Evolutionary conservation across 2,888 invertebrate species (phyloP), one percentile per base, ranked within the genome.

Genomic region (Argyra leucocephala): DNA sequence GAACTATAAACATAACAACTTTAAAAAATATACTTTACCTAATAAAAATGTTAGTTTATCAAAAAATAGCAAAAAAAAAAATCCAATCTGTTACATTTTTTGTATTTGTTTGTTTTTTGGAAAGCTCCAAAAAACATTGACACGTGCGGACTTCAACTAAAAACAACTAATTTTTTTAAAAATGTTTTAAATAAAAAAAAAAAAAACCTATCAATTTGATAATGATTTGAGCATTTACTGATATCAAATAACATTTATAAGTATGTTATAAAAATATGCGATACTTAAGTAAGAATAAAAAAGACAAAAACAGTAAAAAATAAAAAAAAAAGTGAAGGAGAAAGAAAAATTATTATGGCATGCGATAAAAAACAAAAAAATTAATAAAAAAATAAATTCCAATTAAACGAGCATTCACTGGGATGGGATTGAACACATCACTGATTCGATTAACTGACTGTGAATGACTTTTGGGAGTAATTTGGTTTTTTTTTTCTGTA

Each of bases 371-470:
- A 48, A 48, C 9, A 48, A 9, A 9, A 48, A 48, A 48, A 31
- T 31, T 31, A 7, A 31, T 10, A 31, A 31, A 31, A 31, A 31
- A 31, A 18, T 48, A 48, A 31, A 48, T 48, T 48, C 48, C 48
- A 48, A 48, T 48, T 48, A 48, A 48, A 48, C 48, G 48, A 48
- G 18, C 48, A 48, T 48, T 48, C 48, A 48, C 48, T 48, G 48
- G 48, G 48, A 48, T 48, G 48, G 48, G 48, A 48, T 48, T 48
- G 48, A 48, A 48, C 48, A 48, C 48, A 48, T 48, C 48, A n/a
- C 48, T 48, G 48, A 48, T 48, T 48, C 48, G 48, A 48, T 48
- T 48, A 48, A 48, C 48, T 48, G 48, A 48, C 48, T 48, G 48
- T 48, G 48, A 48, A 48, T 48, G 48, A 48, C 48, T 48, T 31